Base-by-base conservation (phyloP, 1,140 invertebrate species). In the Lamellibrachia luymesi region DNA sequence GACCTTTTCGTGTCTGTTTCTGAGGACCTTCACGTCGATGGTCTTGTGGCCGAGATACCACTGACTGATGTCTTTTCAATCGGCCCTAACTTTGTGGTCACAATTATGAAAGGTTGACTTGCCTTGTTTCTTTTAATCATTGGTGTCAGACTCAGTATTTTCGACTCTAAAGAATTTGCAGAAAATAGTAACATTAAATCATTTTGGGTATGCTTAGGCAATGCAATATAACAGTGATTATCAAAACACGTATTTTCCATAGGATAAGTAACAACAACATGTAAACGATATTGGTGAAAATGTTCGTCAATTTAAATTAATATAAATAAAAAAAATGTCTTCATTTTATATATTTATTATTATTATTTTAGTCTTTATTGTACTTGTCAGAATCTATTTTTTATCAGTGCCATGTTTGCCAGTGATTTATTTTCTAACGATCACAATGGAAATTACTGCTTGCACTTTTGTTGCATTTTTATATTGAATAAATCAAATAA, bases 21-120 rank as follows among this genome's bases (percentile, higher is more conserved):
- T 13, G 94, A 95, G 91, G 94, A 94, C 92, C 94, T 94, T 92
- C 94, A 94, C 64, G 80, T 93, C 5, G 94, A 94, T 52, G 94
- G 94, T 2, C 94, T 94, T 50, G 90, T 95, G 50, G 91, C 92
- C 2, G 92, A 93, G 22, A 27, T 95, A 0, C 91, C 91, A 4
- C 90, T 95, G 49, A 90, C 92, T 51, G 94, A 95, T 64, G 93
- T 93, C 91, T 95, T 94, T 90, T 94, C 94, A 2, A 56, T 90
- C 25, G 94, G 94, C 22, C 94, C 94, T 22, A 90, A 93, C 38
- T 95, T 94, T 89, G 91, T 92, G 38, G 92, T 94, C 25, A 94
- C 91, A 5, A 90, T 95, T 51, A 49, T 93, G 2, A 92, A 90
- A 91, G 94, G 94, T 94, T 94, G 49, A 92, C 2, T 90, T 25